Evolutionary conservation across 2,888 invertebrate species (phyloP).

Genomic region (Noctua comes): DNA sequence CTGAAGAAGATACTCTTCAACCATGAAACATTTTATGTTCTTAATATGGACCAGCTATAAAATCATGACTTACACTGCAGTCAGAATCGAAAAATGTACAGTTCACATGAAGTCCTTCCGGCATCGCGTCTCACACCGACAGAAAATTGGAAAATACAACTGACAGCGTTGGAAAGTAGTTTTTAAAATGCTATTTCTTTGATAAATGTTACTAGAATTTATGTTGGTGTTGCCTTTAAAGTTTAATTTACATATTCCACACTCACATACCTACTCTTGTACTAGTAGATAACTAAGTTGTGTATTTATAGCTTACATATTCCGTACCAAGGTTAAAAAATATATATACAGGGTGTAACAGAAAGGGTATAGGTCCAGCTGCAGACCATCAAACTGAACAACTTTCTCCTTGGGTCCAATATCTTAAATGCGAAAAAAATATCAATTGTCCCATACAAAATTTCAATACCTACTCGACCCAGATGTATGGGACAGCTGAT

Average conservation of each 20-base stretch:
- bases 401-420: too few species aligned
- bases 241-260: not conserved
- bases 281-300: not conserved
- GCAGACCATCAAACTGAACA: too few species aligned
- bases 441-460: too few species aligned
- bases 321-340: too few species aligned
- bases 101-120: conserved; percentile 6
- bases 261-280: not conserved
- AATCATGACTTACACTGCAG: conserved; percentile 1
- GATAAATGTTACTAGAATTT: not conserved
- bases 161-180: conserved; percentile 1
- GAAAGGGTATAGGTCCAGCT: too few species aligned
- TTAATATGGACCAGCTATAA: conserved; percentile 1
- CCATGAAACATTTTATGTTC: conserved; percentile 18
- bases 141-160: conserved; percentile 40
- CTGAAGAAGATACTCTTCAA: not conserved
- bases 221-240: not conserved
- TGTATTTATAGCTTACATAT: not conserved
- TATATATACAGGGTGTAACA: too few species aligned
- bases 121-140: not conserved
- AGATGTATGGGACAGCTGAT: too few species aligned
- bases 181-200: conserved; percentile 12
- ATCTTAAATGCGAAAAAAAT: too few species aligned
- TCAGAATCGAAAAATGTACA: conserved; percentile 26
- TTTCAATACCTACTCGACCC: too few species aligned